phyloP scores from a whole-genome alignment of 2,888 invertebrate genomes.

The Morinoia aosen region DNA sequence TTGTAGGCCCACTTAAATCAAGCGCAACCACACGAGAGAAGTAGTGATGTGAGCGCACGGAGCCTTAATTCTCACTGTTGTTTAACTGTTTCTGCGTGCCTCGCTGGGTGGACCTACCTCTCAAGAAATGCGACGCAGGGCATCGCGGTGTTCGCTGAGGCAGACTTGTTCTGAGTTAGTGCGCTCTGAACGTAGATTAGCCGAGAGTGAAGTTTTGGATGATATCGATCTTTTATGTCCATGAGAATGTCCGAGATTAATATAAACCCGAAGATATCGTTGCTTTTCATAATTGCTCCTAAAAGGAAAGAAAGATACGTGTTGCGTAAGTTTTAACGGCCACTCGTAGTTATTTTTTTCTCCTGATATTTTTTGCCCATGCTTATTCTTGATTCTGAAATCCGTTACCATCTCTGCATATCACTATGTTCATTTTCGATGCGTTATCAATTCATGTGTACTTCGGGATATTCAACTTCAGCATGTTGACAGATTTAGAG shows the following conservation, averaged over 20 bases:
- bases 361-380: background rate
- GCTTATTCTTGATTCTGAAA: background rate
- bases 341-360: background rate
- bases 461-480: background rate
- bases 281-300: too few relatives aligned
- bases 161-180: background rate
- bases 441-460: background rate
- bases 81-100: background rate
- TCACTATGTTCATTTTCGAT: background rate
- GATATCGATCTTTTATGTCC: background rate
- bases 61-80: background rate
- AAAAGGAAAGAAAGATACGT: background rate
- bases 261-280: background rate
- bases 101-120: background rate
- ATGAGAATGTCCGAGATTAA: background rate
- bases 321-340: background rate
- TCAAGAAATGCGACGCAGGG: background rate
- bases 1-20: background rate
- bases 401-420: too few relatives aligned
- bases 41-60: background rate
- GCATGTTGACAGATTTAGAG: background rate
- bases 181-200: background rate
- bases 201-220: background rate
- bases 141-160: background rate
- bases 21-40: background rate